Evolutionary conservation across 2,797 vertebrate genomes (phyloP).

Genomic region (Apodemus agrarius): DNA sequence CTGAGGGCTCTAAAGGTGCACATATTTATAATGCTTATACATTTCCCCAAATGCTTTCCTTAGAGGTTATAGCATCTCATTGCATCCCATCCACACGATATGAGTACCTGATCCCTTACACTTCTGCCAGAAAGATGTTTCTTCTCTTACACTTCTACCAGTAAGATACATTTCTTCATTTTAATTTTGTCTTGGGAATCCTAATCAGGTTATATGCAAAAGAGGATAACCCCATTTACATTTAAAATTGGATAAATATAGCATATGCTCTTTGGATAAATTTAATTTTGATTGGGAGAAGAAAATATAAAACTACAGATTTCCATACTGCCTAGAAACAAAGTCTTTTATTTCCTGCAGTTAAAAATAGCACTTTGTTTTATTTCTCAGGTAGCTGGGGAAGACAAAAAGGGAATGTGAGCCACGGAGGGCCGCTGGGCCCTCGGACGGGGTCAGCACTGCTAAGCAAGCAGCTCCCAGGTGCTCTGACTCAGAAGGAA

Average conservation of each 20-base stretch:
- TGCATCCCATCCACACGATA: background rate
- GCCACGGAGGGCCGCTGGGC: background rate
- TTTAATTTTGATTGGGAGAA: constrained; percentile 75
- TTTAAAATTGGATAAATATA: constrained; percentile 75
- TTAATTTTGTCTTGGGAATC: constrained; percentile 67
- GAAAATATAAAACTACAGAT: constrained; percentile 70
- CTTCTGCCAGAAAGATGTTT: constrained; percentile 65
- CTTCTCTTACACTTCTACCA: constrained; percentile 60
- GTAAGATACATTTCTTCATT: constrained; percentile 66
- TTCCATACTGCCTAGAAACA: constrained; percentile 61
- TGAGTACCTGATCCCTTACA: constrained; percentile 43
- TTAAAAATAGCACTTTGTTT: constrained; percentile 34
- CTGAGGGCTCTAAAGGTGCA: constrained; percentile 13
- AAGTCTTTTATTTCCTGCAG: constrained; percentile 39
- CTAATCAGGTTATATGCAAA: constrained; percentile 75
- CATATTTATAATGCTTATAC: constrained; percentile 22
- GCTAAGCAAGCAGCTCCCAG: background rate
- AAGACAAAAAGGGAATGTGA: background rate
- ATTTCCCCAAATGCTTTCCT: constrained; percentile 53
- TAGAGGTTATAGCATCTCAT: constrained; percentile 50
- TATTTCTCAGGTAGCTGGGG: constrained; percentile 30
- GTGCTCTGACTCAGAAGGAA: constrained; percentile 24
- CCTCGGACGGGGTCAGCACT: background rate
- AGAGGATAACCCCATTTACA: constrained; percentile 72
- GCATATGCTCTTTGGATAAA: constrained; percentile 76